phyloP scores from a whole-genome alignment of 2,888 invertebrate species.

The Cataglyphis albicans region DNA sequence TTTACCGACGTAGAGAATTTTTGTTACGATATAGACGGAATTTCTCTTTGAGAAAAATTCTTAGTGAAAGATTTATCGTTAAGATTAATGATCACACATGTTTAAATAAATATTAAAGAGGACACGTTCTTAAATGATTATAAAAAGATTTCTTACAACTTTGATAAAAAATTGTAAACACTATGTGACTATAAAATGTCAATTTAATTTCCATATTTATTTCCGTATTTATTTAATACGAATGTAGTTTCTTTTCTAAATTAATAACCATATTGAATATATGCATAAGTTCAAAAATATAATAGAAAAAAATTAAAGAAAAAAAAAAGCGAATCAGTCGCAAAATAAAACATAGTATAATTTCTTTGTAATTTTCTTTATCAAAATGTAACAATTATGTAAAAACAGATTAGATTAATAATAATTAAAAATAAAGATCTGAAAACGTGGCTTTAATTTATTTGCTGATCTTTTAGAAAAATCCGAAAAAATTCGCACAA shows the following conservation, averaged over 20 bases:
- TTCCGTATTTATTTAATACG: neutral
- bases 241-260: neutral
- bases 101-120: constrained; percentile 42
- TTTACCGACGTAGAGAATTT: constrained; percentile 42
- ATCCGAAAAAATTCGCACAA: too few relatives aligned
- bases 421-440: neutral
- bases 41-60: constrained; percentile 8
- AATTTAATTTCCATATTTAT: neutral
- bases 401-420: neutral
- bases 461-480: neutral
- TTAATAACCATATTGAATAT: neutral
- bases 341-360: neutral
- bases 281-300: neutral
- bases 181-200: neutral
- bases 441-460: neutral
- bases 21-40: constrained; percentile 39
- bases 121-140: constrained; percentile 7
- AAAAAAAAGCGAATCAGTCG: neutral
- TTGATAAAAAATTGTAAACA: neutral
- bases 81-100: constrained; percentile 50
- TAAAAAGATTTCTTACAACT: neutral
- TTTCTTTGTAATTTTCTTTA: constrained; percentile 6
- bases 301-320: neutral
- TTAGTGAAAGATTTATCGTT: constrained; percentile 46
- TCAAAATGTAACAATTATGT: neutral